Percentiles rank a stretch among this genome's conserved stretches.
Evolutionary conservation across 2,113 vertebrate species (phyloP).

Genomic region (Promerops cafer): DNA sequence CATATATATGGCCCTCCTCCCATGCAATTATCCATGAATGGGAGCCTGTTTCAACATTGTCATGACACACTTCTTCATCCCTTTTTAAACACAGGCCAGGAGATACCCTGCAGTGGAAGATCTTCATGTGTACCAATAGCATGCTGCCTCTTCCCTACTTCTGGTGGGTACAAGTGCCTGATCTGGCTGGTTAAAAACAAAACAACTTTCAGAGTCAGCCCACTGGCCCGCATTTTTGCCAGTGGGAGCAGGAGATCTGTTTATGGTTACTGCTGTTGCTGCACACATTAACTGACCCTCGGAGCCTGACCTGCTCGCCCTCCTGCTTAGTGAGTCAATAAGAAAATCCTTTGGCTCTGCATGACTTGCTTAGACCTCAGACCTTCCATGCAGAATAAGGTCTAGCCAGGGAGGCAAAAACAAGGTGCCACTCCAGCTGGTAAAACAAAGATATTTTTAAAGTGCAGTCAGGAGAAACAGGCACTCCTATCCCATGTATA

Average conservation of each 20-base stretch:
- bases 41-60: neutral
- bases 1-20: neutral
- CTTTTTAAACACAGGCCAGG: neutral
- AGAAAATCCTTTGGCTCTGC: constrained; percentile 41
- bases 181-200: neutral
- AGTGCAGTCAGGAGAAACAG: constrained; percentile 57
- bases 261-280: constrained; percentile 18
- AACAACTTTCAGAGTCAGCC: neutral
- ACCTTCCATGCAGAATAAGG: constrained; percentile 7
- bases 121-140: accelerated
- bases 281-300: neutral
- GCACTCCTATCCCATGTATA: constrained; percentile 51
- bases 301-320: neutral
- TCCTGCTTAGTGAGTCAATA: constrained; percentile 20
- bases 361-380: constrained; percentile 21
- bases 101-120: neutral
- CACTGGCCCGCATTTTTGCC: neutral
- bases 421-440: constrained; percentile 51
- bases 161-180: neutral
- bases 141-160: neutral
- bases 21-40: neutral
- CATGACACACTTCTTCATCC: neutral
- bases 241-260: constrained; percentile 9
- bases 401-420: neutral
- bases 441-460: constrained; percentile 60